phyloP scores from a whole-genome alignment of 2,113 vertebrate species.

The Prietella phreatophila region DNA sequence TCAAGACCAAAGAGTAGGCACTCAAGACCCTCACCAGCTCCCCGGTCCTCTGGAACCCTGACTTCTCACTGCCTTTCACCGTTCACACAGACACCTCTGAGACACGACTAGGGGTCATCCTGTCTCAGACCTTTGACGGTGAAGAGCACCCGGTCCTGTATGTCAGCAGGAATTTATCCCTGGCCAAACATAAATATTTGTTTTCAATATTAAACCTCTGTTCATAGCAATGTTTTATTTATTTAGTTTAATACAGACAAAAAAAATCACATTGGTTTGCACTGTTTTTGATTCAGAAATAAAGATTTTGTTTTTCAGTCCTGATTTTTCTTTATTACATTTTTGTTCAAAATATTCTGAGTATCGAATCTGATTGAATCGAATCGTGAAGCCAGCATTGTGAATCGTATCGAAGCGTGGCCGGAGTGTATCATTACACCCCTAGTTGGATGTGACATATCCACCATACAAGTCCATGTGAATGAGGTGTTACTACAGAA shows the following conservation, averaged over 20 bases:
- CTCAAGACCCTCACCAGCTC: too few relatives aligned
- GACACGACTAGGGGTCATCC: too few relatives aligned
- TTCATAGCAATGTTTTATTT: not conserved
- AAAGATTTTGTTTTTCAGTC: not conserved
- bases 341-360: not conserved
- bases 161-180: too few relatives aligned
- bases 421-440: not conserved
- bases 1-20: too few relatives aligned
- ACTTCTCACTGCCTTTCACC: too few relatives aligned
- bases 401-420: not conserved
- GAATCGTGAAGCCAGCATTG: not conserved
- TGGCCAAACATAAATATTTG: not conserved
- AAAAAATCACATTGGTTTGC: not conserved
- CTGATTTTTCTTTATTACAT: not conserved
- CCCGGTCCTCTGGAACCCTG: too few relatives aligned
- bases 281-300: not conserved
- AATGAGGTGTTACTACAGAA: not conserved
- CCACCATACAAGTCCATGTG: not conserved
- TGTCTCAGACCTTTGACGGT: too few relatives aligned
- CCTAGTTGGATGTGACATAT: not conserved
- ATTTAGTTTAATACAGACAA: not conserved
- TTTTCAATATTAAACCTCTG: not conserved
- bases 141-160: too few relatives aligned
- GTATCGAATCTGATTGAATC: not conserved
- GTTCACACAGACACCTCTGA: too few relatives aligned